Evolutionary conservation across 1,140 invertebrate species (phyloP).

Genomic region (Berghia stephanieae): DNA sequence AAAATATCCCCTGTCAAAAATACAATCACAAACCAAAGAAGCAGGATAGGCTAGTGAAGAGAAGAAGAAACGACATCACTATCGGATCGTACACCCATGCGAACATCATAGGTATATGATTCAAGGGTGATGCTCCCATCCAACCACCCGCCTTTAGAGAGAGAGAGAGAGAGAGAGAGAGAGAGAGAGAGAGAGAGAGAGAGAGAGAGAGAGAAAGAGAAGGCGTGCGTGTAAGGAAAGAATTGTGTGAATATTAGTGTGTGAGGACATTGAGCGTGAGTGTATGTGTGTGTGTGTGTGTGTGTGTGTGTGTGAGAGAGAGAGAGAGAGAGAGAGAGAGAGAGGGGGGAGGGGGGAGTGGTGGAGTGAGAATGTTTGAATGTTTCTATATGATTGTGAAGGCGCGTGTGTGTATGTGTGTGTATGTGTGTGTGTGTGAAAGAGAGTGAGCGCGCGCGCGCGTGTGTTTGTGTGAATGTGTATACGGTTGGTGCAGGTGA

Average conservation of each 20-base stretch:
- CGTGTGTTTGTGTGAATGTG: neutral
- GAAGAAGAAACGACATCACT: no score
- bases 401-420: neutral
- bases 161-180: slow-evolving; percentile 12
- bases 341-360: neutral
- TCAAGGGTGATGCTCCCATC: no score
- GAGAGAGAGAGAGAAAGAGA: neutral
- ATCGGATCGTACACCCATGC: no score
- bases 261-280: no score
- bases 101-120: no score
- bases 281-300: neutral
- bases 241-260: no score
- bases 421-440: slow-evolving; percentile 8
- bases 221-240: no score
- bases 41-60: no score
- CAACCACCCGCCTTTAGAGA: no score
- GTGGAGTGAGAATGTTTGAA: neutral
- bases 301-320: neutral
- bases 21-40: no score
- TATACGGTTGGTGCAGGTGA: no score
- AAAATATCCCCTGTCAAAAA: no score
- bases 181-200: slow-evolving; percentile 5
- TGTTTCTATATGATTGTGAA: neutral
- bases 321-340: neutral
- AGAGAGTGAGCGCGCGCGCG: neutral